These are phyloP conservation scores for Limanda limanda DNA, from an alignment of 2,113 vertebrate species.

Conservation along the genomic window DNA sequence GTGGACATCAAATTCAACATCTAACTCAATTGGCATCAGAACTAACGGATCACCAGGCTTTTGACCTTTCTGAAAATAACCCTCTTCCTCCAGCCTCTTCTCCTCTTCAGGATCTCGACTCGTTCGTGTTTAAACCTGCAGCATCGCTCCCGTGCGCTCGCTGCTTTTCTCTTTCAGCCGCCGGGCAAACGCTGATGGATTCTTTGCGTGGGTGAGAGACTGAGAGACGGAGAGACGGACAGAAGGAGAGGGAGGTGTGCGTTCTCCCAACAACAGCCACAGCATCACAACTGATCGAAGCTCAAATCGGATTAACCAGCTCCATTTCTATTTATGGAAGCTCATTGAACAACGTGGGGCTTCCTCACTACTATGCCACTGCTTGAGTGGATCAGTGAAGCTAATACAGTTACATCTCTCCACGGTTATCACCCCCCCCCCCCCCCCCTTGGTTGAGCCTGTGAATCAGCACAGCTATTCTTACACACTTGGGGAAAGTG, in stretches of 20 bases:
- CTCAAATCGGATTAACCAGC: conserved; percentile 57
- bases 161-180: conserved; percentile 11
- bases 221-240: neutral
- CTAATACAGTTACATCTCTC: conserved; percentile 41
- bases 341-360: conserved; percentile 56
- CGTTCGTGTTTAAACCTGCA: neutral
- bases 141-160: neutral
- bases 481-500: too few species aligned
- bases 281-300: conserved; percentile 24
- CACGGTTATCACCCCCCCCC: too few species aligned
- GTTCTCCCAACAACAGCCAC: neutral
- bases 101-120: neutral
- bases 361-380: conserved; percentile 41
- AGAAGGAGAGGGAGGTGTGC: neutral
- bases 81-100: neutral
- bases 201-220: neutral
- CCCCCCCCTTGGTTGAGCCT: too few species aligned
- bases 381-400: conserved; percentile 58
- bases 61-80: conserved; percentile 8
- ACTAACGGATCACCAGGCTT: conserved; percentile 17
- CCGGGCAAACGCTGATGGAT: too few species aligned
- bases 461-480: too few species aligned
- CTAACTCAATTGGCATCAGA: conserved; percentile 17
- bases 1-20: neutral
- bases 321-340: conserved; percentile 72